Evolutionary conservation across 2,113 vertebrate genomes (phyloP).

Genomic region (Sinocyclocheilus rhinocerous): DNA sequence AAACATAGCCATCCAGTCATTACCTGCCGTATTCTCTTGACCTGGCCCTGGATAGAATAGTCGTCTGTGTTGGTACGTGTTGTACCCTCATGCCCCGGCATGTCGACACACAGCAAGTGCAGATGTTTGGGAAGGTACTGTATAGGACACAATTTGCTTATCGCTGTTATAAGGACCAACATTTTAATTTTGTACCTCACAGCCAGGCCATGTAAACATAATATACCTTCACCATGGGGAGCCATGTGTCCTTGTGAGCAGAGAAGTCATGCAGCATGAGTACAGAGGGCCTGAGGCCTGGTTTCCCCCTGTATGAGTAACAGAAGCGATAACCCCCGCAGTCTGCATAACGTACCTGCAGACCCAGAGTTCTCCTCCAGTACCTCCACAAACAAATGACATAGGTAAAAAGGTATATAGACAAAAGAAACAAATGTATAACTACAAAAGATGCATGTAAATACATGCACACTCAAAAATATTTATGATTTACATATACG

Average conservation of each 20-base stretch:
- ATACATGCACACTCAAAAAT: neutral
- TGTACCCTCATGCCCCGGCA: slow-evolving; percentile 95
- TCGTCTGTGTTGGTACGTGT: slow-evolving; percentile 87
- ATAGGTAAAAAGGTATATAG: neutral
- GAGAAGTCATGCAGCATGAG: slow-evolving; percentile 95
- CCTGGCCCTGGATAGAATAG: slow-evolving; percentile 90
- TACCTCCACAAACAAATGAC: slow-evolving; percentile 79
- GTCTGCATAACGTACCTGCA: slow-evolving; percentile 84
- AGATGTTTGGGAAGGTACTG: slow-evolving; percentile 95
- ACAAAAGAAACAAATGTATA: too few relatives aligned
- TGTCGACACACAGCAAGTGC: slow-evolving; percentile 92
- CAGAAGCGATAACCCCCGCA: slow-evolving; percentile 91
- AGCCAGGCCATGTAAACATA: neutral
- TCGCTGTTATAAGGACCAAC: neutral
- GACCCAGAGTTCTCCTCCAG: slow-evolving; percentile 92
- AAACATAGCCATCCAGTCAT: slow-evolving; percentile 8
- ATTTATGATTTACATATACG: too few relatives aligned
- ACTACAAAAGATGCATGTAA: neutral
- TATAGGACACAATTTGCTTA: slow-evolving; percentile 17
- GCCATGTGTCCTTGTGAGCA: slow-evolving; percentile 94
- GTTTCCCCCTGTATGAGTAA: slow-evolving; percentile 87
- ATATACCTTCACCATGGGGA: slow-evolving; percentile 89
- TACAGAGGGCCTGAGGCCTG: slow-evolving; percentile 84
- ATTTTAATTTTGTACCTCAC: neutral
- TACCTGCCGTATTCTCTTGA: slow-evolving; percentile 92